Base-by-base conservation (phyloP, 2,888 invertebrate genomes). In the Stenodera caucasica region DNA sequence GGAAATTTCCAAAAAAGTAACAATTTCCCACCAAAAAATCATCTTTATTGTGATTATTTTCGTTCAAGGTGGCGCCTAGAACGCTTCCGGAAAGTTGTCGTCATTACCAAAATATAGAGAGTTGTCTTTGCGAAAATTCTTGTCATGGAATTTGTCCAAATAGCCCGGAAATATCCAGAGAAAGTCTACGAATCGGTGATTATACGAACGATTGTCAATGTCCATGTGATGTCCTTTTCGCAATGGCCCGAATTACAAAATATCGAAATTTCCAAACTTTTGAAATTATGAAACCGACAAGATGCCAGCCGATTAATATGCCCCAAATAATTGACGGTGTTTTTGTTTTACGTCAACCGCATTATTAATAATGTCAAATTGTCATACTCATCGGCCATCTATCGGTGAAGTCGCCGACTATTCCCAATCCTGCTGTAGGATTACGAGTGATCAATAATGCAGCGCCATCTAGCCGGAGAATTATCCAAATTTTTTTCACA, bases 211-310 rank as follows among this genome's bases (percentile, higher is more conserved):
- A 21, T 1, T 45, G 45, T 8, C 45, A 40, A 63, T 45, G 45
- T 21, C 45, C 45, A 3, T 3, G 1, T 21, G 45, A 69, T 58
- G 67, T 75, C 5, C 61, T 75, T 59, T 79, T 78, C 58, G 77
- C 79, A 11, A 71, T 77, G 9, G 77, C 78, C 1, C 76, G 75
- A 65, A 78, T 79, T 14, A 74, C 76, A 0, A 73, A 74, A 53
- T 78, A 73, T 61, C 61, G 62, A 23, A 71, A 72, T 59, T 79
- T 73, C 57, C 78, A 78, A 4, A 77, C 77, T 2, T 79, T 74
- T 57, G 78, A 79, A 66, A 72, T 79, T 9, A 72, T 78, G 75
- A 76, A 73, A 59, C 75, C 77, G 9, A 75, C 77, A 0, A 72
- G 64, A 21, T 73, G 74, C 58, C 71, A 70, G 49, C 77, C 77